A percentile compares a stretch with the other conserved stretches of the same genome.
Conservation (phyloP, 2,113 vertebrate species). For the Dendrocopos noguchii region DNA sequence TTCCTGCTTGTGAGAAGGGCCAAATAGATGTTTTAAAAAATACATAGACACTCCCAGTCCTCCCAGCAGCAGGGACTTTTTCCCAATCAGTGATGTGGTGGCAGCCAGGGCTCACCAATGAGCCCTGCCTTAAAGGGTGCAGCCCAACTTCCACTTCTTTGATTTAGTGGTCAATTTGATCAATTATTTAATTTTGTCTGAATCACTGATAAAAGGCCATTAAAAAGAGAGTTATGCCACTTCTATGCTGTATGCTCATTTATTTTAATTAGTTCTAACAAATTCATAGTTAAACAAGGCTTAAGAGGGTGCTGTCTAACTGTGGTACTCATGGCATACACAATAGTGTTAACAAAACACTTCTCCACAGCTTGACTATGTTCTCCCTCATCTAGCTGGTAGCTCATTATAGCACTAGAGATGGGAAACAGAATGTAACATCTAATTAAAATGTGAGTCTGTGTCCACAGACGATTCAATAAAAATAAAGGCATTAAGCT, state of each 20-base stretch:
- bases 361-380: conserved; percentile 56
- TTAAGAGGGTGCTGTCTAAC: conserved; percentile 44
- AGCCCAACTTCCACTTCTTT: not conserved
- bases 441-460: conserved; percentile 61
- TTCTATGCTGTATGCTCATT: conserved; percentile 25
- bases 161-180: conserved; percentile 21
- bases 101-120: not conserved
- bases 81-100: not conserved
- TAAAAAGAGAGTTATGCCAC: conserved; percentile 32
- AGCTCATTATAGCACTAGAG: conserved; percentile 40
- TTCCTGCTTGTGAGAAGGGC: not conserved
- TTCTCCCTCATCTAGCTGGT: conserved; percentile 30
- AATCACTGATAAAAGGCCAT: conserved; percentile 32
- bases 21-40: no score
- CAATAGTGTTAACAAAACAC: conserved; percentile 36
- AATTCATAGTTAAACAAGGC: conserved; percentile 62
- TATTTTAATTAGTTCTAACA: conserved; percentile 63
- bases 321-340: conserved; percentile 25
- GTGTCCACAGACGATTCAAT: conserved; percentile 37
- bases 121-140: fast-evolving
- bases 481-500: conserved; percentile 44
- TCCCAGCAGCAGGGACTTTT: not conserved
- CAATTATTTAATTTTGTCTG: conserved; percentile 48
- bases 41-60: not conserved
- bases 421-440: conserved; percentile 44